A percentile compares a stretch with the other conserved stretches of the same genome.
Evolutionary conservation across 2,113 vertebrate genomes (phyloP).

Genomic region (Oryzias celebensis): DNA sequence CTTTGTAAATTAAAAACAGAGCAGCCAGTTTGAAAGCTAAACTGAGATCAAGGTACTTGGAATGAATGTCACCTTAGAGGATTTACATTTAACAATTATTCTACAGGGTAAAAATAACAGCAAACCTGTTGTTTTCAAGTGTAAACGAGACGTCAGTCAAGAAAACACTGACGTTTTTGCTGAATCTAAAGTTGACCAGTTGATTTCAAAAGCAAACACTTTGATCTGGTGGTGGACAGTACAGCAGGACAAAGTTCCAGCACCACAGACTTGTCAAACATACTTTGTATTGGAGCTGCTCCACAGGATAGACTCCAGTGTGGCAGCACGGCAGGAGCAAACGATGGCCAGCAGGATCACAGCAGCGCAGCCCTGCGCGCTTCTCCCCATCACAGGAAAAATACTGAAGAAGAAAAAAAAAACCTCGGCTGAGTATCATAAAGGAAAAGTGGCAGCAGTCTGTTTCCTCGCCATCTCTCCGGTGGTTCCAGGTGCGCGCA

Average conservation of each 20-base stretch:
- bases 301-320: constrained; percentile 70
- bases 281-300: constrained; percentile 67
- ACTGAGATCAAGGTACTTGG: background rate
- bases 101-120: background rate
- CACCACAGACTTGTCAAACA: constrained; percentile 22
- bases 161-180: background rate
- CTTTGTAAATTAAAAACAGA: background rate
- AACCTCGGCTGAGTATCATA: constrained; percentile 47
- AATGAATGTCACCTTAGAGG: background rate
- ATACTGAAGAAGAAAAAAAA: background rate
- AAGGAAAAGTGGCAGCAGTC: constrained; percentile 8
- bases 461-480: constrained; percentile 41
- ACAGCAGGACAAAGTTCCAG: constrained; percentile 18
- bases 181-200: background rate
- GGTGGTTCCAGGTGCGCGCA: constrained; percentile 47
- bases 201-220: background rate
- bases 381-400: constrained; percentile 65
- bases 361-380: constrained; percentile 51
- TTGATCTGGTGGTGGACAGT: background rate
- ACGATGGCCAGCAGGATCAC: constrained; percentile 51
- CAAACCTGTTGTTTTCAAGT: background rate
- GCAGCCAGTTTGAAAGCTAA: background rate
- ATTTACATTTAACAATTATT: background rate
- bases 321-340: constrained; percentile 49
- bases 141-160: background rate